Conservation (phyloP, 2,888 invertebrate genomes). For the Spialia ferax region DNA sequence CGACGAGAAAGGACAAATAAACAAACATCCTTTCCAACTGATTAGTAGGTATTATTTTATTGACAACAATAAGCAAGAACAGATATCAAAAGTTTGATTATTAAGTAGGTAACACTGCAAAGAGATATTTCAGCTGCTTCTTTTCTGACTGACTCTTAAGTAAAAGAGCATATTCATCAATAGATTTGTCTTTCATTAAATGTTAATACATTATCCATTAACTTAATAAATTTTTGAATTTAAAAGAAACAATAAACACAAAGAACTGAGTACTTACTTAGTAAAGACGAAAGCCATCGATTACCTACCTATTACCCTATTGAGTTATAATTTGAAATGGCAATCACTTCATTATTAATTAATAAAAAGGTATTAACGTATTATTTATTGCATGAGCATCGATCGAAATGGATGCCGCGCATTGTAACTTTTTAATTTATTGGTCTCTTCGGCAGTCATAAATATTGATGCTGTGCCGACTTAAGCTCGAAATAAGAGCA, state of each 20-base stretch:
- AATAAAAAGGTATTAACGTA: conserved; percentile 75
- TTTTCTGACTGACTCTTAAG: too few species aligned
- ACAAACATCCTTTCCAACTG: too few species aligned
- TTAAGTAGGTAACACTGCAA: too few species aligned
- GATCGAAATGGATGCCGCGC: conserved; percentile 56
- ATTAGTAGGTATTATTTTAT: too few species aligned
- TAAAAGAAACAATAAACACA: background rate
- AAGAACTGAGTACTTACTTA: too few species aligned
- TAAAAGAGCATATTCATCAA: too few species aligned
- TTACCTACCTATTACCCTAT: conserved; percentile 43
- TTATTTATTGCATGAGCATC: conserved; percentile 66
- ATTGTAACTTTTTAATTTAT: conserved; percentile 73
- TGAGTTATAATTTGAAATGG: conserved; percentile 53
- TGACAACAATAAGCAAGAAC: too few species aligned
- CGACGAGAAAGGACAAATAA: too few species aligned
- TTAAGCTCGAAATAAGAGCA: conserved; percentile 30
- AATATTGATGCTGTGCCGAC: conserved; percentile 52
- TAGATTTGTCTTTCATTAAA: too few species aligned
- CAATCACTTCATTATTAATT: conserved; percentile 72
- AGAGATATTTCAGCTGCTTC: too few species aligned
- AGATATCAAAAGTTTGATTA: too few species aligned
- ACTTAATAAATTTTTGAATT: background rate
- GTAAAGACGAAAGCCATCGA: background rate
- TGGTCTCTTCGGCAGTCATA: conserved; percentile 59
- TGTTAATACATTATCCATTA: too few species aligned